Percentiles rank a stretch among this genome's conserved stretches.
Evolutionary conservation across 1,140 invertebrate genomes (phyloP).

Genomic region (Calosoma granatense): DNA sequence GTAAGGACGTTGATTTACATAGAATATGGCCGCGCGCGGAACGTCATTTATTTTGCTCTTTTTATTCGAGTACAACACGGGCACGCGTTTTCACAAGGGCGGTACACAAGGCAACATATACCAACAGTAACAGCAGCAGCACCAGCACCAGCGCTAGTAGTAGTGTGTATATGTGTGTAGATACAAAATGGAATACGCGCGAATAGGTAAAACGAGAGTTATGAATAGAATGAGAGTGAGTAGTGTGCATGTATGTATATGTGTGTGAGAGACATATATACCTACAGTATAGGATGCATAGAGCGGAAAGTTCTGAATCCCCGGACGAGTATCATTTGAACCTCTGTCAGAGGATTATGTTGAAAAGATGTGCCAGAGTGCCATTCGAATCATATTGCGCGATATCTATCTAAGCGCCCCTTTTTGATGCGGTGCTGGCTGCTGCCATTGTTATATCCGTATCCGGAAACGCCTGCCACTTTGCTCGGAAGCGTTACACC

Average conservation of each 20-base stretch:
- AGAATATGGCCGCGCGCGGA: too few relatives aligned
- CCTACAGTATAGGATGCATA: too few relatives aligned
- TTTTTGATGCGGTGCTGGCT: conserved; percentile 19
- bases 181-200: not conserved
- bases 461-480: conserved; percentile 14
- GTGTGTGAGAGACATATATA: not conserved
- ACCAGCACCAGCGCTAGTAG: not conserved
- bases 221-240: not conserved
- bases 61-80: not conserved
- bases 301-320: conserved; percentile 19
- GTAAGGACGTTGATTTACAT: conserved; percentile 23
- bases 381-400: conserved; percentile 24
- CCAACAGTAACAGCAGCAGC: too few relatives aligned
- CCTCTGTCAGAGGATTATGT: conserved; percentile 23
- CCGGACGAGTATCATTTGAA: conserved; percentile 20
- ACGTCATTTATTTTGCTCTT: not conserved
- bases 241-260: too few relatives aligned
- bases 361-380: conserved; percentile 21
- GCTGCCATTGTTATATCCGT: conserved; percentile 20
- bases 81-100: not conserved
- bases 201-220: not conserved
- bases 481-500: conserved; percentile 6
- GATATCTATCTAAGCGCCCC: conserved; percentile 24
- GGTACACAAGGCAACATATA: too few relatives aligned
- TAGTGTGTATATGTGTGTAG: not conserved